Percentiles rank a stretch among this genome's conserved stretches.
Evolutionary conservation across 35 echinoderm and acorn worm genomes (phyloP).

Genomic region (Ptychodera flava): DNA sequence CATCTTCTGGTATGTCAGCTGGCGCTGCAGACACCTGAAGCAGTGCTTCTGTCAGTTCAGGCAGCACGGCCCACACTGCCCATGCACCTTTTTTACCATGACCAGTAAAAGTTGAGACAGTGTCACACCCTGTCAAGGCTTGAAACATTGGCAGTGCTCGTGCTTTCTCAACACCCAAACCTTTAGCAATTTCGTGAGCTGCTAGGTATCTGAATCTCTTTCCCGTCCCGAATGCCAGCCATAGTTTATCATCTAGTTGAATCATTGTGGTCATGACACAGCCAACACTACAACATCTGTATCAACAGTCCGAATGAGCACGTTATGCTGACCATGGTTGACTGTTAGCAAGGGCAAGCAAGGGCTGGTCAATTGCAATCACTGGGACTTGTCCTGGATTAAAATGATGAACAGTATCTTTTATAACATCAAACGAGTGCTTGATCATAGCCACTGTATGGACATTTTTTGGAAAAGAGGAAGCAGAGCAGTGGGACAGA

Average conservation of each 20-base stretch:
- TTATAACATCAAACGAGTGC: constrained; percentile 37
- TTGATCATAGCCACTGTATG: constrained; percentile 51
- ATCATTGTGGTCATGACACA: background rate
- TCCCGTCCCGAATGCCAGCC: no score
- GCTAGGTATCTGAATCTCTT: no score
- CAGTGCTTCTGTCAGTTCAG: constrained; percentile 9
- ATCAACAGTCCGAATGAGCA: constrained; percentile 34
- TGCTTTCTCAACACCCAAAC: background rate
- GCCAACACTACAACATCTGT: no score
- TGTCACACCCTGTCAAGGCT: constrained; percentile 45
- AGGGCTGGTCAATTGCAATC: constrained; percentile 27
- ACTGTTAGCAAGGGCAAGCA: constrained; percentile 36
- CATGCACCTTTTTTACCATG: constrained; percentile 42
- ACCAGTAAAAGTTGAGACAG: constrained; percentile 43
- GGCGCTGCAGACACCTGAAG: constrained; percentile 8
- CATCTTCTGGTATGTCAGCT: constrained; percentile 1
- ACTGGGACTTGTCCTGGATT: constrained; percentile 63
- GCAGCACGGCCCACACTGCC: constrained; percentile 18
- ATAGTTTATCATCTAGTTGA: constrained; percentile 16
- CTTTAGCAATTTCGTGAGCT: constrained; percentile 8
- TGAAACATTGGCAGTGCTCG: constrained; percentile 6
- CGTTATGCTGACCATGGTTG: background rate
- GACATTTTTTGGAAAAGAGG: constrained; percentile 50
- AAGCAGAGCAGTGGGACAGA: constrained; percentile 12
- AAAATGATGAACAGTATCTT: background rate